Evolutionary conservation across 2,888 invertebrate species (phyloP).

Genomic region (Lucinisca nassula): DNA sequence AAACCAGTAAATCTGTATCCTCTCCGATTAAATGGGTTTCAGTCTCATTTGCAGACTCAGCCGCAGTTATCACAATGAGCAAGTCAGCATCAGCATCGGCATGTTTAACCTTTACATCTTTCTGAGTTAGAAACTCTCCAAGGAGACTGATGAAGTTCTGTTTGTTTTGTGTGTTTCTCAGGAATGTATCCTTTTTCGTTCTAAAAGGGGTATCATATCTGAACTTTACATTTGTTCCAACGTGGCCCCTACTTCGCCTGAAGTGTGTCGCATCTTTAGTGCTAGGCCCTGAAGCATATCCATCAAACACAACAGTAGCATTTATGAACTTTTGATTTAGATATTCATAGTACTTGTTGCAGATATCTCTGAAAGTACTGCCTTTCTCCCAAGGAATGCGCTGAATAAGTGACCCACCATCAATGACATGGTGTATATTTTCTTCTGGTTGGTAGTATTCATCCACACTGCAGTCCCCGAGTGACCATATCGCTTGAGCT

Average conservation of each 20-base stretch:
- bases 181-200: slow-evolving; percentile 65
- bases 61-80: slow-evolving; percentile 70
- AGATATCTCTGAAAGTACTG: slow-evolving; percentile 33
- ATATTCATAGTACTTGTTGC: slow-evolving; percentile 21
- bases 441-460: neutral
- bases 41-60: slow-evolving; percentile 28
- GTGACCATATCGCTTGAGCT: slow-evolving; percentile 38
- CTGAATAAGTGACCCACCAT: slow-evolving; percentile 59
- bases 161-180: slow-evolving; percentile 68
- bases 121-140: slow-evolving; percentile 22
- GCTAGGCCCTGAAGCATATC: slow-evolving; percentile 42
- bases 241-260: slow-evolving; percentile 51
- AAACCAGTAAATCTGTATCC: slow-evolving; percentile 78
- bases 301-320: slow-evolving; percentile 54
- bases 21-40: slow-evolving; percentile 71
- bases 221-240: slow-evolving; percentile 60
- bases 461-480: slow-evolving; percentile 18
- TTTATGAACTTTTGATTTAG: neutral
- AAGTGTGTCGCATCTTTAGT: slow-evolving; percentile 63
- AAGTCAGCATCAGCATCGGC: slow-evolving; percentile 74
- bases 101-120: slow-evolving; percentile 47
- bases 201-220: slow-evolving; percentile 37
- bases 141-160: slow-evolving; percentile 71
- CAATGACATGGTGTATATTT: slow-evolving; percentile 33
- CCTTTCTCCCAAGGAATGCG: slow-evolving; percentile 56